These are phyloP conservation scores for Ascaphus truei DNA, from an alignment of 2,113 vertebrate genomes.

Conservation along the genomic window DNA sequence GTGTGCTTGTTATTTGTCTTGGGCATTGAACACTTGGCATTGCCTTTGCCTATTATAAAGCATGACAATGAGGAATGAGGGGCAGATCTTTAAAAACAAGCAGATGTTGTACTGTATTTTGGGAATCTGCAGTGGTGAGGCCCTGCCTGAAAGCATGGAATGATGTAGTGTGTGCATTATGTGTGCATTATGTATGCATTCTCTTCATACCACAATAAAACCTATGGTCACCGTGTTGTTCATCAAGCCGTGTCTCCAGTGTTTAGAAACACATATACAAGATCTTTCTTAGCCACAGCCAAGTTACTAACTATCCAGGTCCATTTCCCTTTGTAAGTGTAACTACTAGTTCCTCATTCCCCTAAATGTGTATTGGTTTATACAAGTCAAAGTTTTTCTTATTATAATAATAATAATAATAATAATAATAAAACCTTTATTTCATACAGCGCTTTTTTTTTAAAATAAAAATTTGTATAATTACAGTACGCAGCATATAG, in stretches of 20 bases:
- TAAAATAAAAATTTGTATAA: no score
- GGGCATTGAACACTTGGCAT: neutral
- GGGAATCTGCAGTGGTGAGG: neutral
- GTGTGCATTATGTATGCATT: constrained; percentile 11
- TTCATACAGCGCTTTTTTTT: no score
- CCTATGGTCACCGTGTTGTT: neutral
- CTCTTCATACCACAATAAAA: no score
- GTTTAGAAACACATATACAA: constrained; percentile 5
- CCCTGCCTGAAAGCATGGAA: neutral
- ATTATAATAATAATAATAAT: no score
- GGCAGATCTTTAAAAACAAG: neutral
- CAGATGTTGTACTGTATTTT: constrained; percentile 14
- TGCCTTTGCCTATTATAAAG: neutral
- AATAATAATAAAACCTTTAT: no score
- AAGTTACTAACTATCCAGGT: neutral
- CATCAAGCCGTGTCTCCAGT: neutral
- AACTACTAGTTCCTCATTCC: no score
- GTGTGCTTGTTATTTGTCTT: neutral
- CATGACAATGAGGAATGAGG: neutral
- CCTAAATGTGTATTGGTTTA: no score
- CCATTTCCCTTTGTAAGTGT: neutral
- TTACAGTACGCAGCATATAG: no score
- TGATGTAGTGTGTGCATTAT: no score
- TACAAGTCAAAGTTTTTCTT: no score
- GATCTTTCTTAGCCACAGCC: neutral